phyloP scores from a whole-genome alignment of 2,113 vertebrate genomes.

The Diadophis punctatus region DNA sequence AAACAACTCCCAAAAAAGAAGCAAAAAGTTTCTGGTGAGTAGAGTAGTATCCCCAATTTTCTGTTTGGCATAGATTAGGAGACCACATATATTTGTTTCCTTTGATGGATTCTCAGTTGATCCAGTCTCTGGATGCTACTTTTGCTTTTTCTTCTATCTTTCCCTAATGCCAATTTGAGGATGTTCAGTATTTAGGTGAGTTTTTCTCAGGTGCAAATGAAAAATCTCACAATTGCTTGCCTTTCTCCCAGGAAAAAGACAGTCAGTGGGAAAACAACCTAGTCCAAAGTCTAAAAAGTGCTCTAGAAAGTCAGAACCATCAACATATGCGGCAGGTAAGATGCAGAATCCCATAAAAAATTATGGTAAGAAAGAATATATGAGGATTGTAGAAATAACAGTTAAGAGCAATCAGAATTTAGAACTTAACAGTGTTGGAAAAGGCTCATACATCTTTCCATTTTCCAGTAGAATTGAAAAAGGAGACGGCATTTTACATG shows the following conservation, averaged over 20 bases:
- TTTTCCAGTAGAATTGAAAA: background rate
- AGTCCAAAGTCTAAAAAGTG: conserved; percentile 62
- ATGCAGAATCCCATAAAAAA: background rate
- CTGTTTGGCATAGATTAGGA: background rate
- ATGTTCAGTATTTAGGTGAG: background rate
- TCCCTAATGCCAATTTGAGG: background rate
- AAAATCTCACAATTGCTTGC: conserved; percentile 32
- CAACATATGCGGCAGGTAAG: conserved; percentile 78
- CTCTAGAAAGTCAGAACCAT: conserved; percentile 73
- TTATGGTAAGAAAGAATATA: background rate
- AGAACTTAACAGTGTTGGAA: background rate
- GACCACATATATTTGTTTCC: background rate
- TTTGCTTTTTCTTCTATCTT: background rate
- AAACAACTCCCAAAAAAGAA: conserved; percentile 69
- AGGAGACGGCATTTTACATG: too few species aligned
- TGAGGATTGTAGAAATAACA: background rate
- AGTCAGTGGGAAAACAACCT: conserved; percentile 50
- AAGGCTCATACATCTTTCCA: background rate
- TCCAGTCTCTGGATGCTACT: background rate
- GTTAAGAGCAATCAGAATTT: background rate
- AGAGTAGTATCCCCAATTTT: background rate
- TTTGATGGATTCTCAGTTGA: background rate
- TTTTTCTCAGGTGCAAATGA: background rate
- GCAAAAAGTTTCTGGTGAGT: conserved; percentile 68
- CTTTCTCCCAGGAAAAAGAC: conserved; percentile 67